phyloP scores from a whole-genome alignment of 2,797 vertebrate species.

The Poecilia picta region DNA sequence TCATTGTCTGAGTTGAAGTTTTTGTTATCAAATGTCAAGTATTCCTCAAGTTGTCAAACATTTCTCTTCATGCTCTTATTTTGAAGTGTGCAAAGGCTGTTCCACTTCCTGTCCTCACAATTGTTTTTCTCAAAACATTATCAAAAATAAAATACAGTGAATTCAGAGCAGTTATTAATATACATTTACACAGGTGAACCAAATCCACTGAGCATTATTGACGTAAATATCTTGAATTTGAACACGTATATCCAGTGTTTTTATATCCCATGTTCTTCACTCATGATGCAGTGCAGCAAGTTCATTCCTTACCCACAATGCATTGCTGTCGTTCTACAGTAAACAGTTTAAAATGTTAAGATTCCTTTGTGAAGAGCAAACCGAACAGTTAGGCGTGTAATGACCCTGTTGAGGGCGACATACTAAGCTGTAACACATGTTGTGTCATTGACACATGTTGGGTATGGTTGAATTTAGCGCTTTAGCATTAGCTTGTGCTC shows the following conservation, averaged over 20 bases:
- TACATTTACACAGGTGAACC: not conserved
- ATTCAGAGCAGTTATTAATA: not conserved
- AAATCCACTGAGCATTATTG: not conserved
- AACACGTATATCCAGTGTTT: not conserved
- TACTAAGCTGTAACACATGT: too few relatives aligned
- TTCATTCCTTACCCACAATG: not conserved
- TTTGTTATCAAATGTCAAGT: not conserved
- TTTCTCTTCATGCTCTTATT: not conserved
- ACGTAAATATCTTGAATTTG: too few relatives aligned
- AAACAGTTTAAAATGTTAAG: too few relatives aligned
- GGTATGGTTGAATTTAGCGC: not conserved
- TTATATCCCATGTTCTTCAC: not conserved
- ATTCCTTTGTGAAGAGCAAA: too few relatives aligned
- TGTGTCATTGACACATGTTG: not conserved
- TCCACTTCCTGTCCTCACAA: not conserved
- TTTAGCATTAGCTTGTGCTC: not conserved
- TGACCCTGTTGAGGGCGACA: too few relatives aligned
- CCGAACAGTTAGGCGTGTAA: too few relatives aligned
- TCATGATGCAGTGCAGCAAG: not conserved
- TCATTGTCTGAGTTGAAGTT: not conserved
- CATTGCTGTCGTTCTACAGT: not conserved
- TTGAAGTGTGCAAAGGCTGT: not conserved
- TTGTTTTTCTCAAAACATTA: not conserved
- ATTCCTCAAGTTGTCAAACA: not conserved
- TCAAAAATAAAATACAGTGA: not conserved